These are phyloP conservation scores for Saccostrea echinata DNA, from an alignment of 1,140 invertebrate genomes.

Conservation along the genomic window DNA sequence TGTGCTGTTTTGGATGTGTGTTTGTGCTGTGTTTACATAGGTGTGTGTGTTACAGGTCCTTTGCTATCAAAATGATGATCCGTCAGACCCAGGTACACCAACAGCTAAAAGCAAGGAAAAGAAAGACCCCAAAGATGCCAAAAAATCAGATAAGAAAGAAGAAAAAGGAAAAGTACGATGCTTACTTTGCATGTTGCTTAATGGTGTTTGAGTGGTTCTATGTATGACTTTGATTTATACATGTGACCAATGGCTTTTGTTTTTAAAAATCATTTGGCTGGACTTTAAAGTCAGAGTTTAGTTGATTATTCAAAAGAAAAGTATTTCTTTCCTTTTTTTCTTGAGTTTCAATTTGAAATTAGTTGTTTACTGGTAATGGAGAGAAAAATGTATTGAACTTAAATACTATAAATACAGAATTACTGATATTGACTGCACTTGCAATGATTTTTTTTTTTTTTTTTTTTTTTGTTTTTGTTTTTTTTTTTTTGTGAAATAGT, in stretches of 20 bases:
- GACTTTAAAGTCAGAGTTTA: background rate
- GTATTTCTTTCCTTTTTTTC: no score
- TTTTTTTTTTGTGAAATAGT: no score
- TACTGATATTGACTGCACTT: no score
- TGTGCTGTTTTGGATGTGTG: constrained; percentile 22
- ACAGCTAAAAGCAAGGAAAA: constrained; percentile 52
- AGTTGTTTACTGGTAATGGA: no score
- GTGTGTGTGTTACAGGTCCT: constrained; percentile 64
- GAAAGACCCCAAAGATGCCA: constrained; percentile 58
- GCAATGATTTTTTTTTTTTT: no score
- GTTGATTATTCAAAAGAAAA: no score
- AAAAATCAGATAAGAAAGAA: constrained; percentile 63
- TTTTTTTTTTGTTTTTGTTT: no score
- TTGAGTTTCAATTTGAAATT: no score
- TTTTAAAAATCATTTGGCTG: background rate
- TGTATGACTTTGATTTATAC: background rate
- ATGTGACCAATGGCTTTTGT: background rate
- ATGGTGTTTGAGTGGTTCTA: background rate
- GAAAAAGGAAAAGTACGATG: constrained; percentile 53
- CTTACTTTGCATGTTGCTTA: background rate
- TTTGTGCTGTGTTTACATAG: constrained; percentile 31
- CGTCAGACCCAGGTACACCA: constrained; percentile 46
- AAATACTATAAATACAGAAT: no score
- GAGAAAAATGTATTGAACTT: no score
- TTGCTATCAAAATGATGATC: constrained; percentile 64